These are phyloP conservation scores for Athrips mouffetella DNA, from an alignment of 2,888 invertebrate species.

Conservation along the genomic window DNA sequence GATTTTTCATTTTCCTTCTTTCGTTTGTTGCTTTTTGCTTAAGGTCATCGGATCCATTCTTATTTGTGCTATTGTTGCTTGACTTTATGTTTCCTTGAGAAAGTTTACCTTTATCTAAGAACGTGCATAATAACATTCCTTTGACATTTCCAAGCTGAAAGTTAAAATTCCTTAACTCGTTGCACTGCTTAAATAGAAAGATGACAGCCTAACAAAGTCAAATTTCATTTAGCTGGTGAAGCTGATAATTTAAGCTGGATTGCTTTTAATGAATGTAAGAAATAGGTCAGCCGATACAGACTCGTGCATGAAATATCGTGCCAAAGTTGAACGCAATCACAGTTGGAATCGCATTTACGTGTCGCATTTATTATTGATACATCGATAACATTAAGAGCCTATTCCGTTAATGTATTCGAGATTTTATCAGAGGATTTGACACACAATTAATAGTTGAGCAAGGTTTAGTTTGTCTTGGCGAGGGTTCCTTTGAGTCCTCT, in stretches of 20 bases:
- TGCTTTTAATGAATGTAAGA: conserved; percentile 7
- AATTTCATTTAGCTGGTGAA: background rate
- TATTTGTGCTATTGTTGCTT: conserved; percentile 6
- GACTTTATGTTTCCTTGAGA: background rate
- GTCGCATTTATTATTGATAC: conserved; percentile 14
- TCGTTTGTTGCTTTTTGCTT: conserved; percentile 7
- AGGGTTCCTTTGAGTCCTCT: conserved; percentile 34
- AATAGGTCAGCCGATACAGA: conserved; percentile 8
- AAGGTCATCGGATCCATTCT: background rate
- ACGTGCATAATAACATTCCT: no score
- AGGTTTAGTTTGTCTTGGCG: conserved; percentile 43
- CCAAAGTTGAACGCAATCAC: background rate
- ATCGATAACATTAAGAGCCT: conserved; percentile 15
- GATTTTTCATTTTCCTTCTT: conserved; percentile 12
- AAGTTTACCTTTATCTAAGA: background rate
- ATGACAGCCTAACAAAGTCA: background rate
- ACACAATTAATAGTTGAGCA: conserved; percentile 42
- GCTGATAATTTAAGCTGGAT: conserved; percentile 2
- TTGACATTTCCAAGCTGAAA: no score
- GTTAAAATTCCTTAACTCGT: background rate
- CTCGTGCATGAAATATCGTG: conserved; percentile 2
- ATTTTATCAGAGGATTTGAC: conserved; percentile 33
- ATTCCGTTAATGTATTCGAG: conserved; percentile 11
- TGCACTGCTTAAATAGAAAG: no score
- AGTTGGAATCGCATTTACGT: conserved; percentile 3